These are phyloP conservation scores for Caracal caracal DNA, from an alignment of 2,113 vertebrate genomes.

Conservation along the genomic window DNA sequence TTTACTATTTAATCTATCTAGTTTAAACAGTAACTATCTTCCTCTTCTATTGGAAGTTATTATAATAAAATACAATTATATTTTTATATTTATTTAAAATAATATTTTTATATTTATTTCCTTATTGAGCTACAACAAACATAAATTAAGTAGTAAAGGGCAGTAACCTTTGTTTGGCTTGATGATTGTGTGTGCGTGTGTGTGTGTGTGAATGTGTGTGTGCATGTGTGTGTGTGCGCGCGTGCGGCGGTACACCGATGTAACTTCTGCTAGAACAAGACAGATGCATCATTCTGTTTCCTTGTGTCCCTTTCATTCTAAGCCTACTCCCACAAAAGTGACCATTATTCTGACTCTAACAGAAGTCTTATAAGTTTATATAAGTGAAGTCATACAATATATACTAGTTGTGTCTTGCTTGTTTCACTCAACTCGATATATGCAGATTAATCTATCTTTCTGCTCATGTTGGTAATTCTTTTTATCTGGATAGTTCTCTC, in stretches of 20 bases:
- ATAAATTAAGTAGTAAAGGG: not conserved
- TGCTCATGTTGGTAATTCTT: not conserved
- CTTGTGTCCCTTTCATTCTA: not conserved
- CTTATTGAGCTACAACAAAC: not conserved
- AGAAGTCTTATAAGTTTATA: not conserved
- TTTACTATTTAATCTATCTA: not conserved
- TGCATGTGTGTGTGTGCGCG: not conserved
- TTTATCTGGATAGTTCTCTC: not conserved
- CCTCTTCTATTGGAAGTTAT: not conserved
- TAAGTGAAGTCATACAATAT: not conserved
- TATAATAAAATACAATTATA: not conserved
- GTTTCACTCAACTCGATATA: not conserved
- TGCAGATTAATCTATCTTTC: not conserved
- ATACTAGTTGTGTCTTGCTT: not conserved
- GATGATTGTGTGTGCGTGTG: not conserved
- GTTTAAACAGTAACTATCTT: not conserved
- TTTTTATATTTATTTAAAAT: not conserved
- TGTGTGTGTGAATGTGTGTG: not conserved
- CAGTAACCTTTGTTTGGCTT: not conserved
- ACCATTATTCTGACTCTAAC: not conserved
- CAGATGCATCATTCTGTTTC: not conserved
- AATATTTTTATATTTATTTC: not conserved
- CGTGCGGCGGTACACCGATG: accelerated
- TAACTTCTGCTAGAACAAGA: too few species aligned
- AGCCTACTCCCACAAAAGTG: not conserved